phyloP scores from a whole-genome alignment of 2,797 vertebrate genomes.

The Chiloscyllium punctatum region DNA sequence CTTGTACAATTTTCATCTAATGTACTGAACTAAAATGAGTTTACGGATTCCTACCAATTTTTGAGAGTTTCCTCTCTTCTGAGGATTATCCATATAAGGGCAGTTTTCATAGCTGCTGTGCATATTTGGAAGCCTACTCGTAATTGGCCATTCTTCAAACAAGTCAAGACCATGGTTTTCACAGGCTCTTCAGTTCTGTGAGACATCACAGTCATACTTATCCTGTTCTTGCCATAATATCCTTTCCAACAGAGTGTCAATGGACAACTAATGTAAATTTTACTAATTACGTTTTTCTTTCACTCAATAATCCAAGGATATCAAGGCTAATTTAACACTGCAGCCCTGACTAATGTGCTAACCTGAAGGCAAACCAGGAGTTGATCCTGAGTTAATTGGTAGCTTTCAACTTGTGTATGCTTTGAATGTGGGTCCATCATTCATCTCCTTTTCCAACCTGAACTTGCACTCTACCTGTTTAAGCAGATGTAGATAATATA shows the following conservation, averaged over 20 bases:
- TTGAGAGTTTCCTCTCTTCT: not conserved
- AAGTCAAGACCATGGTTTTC: not conserved
- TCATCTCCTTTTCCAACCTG: not conserved
- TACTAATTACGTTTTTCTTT: not conserved
- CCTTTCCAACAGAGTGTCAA: not conserved
- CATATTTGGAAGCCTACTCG: not conserved
- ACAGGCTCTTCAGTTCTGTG: not conserved
- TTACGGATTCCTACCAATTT: not conserved
- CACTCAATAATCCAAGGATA: not conserved
- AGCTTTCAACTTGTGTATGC: not conserved
- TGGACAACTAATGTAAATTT: not conserved
- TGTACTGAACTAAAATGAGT: not conserved
- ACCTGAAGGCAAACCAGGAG: not conserved
- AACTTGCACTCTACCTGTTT: too few relatives aligned
- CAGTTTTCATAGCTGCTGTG: not conserved
- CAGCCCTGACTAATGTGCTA: not conserved
- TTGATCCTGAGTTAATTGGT: not conserved
- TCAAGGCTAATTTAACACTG: not conserved
- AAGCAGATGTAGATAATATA: not conserved
- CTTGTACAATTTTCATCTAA: not conserved
- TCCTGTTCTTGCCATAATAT: not conserved
- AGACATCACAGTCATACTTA: not conserved
- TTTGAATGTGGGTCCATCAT: not conserved
- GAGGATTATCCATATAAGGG: not conserved
- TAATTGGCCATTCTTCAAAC: not conserved